Evolutionary conservation across 2,797 vertebrate species (phyloP).

Genomic region (Clarias platycephalus): DNA sequence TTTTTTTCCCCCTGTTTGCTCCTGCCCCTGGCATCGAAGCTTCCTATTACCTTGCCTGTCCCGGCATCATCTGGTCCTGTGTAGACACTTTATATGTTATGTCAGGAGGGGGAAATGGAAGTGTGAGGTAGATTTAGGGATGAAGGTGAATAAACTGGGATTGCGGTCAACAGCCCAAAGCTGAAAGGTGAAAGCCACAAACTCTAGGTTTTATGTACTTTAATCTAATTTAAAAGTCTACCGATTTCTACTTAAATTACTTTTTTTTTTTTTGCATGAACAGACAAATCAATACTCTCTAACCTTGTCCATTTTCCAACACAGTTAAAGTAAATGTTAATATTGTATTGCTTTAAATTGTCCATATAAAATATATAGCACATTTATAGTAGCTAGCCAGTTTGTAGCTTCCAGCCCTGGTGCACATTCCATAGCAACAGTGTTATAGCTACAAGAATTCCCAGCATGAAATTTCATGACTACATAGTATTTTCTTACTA

Average conservation of each 20-base stretch:
- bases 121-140: constrained; percentile 25
- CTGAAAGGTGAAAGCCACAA: constrained; percentile 24
- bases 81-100: not conserved
- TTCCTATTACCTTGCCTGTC: constrained; percentile 27
- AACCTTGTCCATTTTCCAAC: not conserved
- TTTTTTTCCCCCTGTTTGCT: not conserved
- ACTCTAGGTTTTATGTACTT: constrained; percentile 9
- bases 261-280: not conserved
- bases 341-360: not conserved
- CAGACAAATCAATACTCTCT: not conserved
- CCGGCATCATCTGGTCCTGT: not conserved
- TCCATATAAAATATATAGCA: not conserved
- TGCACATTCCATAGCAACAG: not conserved
- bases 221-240: not conserved
- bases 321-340: not conserved
- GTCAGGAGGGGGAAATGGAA: constrained; percentile 21
- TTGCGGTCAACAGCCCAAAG: constrained; percentile 14
- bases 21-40: constrained; percentile 18
- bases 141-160: constrained; percentile 21
- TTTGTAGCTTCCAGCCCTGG: not conserved
- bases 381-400: constrained; percentile 3
- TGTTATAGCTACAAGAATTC: not conserved
- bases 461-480: not conserved
- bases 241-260: not conserved
- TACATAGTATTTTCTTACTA: not conserved